Conservation (phyloP, 2,888 invertebrate species). For the Polyommatus iphigenia region DNA sequence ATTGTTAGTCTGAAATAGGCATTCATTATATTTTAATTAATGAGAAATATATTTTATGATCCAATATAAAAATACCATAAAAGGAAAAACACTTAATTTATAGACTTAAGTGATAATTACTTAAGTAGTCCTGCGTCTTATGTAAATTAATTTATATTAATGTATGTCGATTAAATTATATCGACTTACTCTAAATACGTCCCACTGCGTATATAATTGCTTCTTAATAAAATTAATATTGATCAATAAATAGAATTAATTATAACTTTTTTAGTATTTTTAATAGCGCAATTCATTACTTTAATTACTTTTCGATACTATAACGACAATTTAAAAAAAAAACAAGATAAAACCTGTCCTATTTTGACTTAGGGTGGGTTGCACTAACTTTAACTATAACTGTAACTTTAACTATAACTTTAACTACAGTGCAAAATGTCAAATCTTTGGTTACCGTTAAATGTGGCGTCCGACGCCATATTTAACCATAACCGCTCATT, state of each 20-base stretch:
- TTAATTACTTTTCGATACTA: not conserved
- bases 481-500: no score
- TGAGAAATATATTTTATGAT: not conserved
- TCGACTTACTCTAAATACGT: slow-evolving; percentile 14
- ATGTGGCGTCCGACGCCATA: no score
- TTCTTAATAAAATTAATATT: slow-evolving; percentile 5
- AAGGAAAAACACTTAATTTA: slow-evolving; percentile 1
- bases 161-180: not conserved
- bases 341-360: not conserved
- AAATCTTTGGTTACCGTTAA: no score
- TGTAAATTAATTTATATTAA: slow-evolving; percentile 10
- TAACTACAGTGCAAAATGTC: no score
- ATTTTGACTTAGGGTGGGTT: not conserved
- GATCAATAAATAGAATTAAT: not conserved
- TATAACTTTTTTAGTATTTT: slow-evolving; percentile 1
- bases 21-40: not conserved
- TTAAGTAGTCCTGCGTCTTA: not conserved
- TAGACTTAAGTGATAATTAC: not conserved
- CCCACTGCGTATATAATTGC: slow-evolving; percentile 3
- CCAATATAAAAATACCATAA: not conserved
- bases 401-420: no score
- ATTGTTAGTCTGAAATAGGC: not conserved
- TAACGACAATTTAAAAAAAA: not conserved
- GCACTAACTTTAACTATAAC: no score
- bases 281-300: not conserved